phyloP scores from a whole-genome alignment of 2,797 vertebrate species.

The Myotis myotis region DNA sequence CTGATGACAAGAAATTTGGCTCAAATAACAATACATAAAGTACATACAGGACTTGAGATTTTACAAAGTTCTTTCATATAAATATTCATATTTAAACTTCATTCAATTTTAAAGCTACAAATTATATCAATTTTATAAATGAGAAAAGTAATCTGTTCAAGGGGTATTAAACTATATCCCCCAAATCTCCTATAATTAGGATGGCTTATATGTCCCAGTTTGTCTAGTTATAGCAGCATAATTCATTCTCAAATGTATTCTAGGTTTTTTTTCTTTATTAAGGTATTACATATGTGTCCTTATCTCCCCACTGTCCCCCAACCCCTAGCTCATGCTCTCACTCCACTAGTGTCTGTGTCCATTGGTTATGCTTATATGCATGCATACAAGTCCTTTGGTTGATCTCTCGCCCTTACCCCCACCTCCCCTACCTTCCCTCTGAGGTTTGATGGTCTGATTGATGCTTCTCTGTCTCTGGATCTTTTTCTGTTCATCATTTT shows the following conservation, averaged over 20 bases:
- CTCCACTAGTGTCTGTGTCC: no score
- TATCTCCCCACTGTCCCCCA: no score
- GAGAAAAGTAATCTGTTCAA: constrained; percentile 21
- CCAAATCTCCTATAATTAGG: not conserved
- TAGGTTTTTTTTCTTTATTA: not conserved
- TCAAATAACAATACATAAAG: not conserved
- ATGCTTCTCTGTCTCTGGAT: no score
- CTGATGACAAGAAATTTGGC: not conserved
- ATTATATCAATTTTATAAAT: not conserved
- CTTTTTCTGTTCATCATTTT: no score
- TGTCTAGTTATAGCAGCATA: not conserved
- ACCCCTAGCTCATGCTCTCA: no score
- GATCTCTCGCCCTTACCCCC: no score
- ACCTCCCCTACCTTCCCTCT: no score
- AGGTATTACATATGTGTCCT: no score
- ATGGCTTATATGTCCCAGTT: not conserved
- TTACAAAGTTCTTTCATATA: not conserved
- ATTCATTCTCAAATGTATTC: not conserved
- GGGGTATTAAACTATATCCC: not conserved
- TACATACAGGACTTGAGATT: not conserved
- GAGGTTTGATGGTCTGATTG: no score
- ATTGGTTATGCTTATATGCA: no score
- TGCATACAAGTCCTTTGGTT: no score
- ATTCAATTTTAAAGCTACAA: not conserved
- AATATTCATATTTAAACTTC: not conserved